Conservation (phyloP, 2,113 vertebrate species). For the Ictalurus punctatus region DNA sequence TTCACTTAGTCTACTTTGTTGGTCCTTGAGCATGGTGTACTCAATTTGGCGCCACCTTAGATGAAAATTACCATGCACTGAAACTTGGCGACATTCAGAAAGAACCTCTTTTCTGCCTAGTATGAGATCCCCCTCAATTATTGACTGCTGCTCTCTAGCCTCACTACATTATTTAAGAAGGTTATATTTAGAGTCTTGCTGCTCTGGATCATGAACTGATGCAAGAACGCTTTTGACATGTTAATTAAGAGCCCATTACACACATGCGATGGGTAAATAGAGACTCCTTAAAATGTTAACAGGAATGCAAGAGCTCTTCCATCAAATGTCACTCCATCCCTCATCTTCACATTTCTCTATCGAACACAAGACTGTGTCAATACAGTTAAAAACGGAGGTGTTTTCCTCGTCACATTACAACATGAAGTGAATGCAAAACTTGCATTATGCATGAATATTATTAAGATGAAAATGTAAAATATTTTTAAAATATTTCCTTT, state of each 20-base stretch:
- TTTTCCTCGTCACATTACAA: not conserved
- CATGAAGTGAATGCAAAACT: not conserved
- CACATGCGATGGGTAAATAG: constrained; percentile 61
- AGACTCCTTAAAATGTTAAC: constrained; percentile 41
- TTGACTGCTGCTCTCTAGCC: constrained; percentile 78
- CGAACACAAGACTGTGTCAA: not conserved
- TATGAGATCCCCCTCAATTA: constrained; percentile 78
- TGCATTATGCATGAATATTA: not conserved
- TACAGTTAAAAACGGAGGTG: not conserved
- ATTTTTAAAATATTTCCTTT: not conserved
- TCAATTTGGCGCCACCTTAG: constrained; percentile 53
- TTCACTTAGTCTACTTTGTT: constrained; percentile 25
- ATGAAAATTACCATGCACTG: constrained; percentile 48
- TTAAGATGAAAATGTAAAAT: not conserved
- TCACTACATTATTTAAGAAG: constrained; percentile 77
- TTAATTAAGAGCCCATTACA: constrained; percentile 68
- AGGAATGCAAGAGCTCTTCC: constrained; percentile 13
- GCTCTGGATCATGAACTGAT: constrained; percentile 64
- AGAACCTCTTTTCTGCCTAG: constrained; percentile 71
- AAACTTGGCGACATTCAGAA: constrained; percentile 64
- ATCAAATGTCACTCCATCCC: constrained; percentile 4
- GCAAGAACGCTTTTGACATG: constrained; percentile 67
- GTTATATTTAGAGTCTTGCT: constrained; percentile 77
- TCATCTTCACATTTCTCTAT: not conserved
- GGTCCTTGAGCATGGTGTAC: constrained; percentile 33